Evolutionary conservation across 2,888 invertebrate genomes (phyloP).

Genomic region (Melinopterus prodromus): DNA sequence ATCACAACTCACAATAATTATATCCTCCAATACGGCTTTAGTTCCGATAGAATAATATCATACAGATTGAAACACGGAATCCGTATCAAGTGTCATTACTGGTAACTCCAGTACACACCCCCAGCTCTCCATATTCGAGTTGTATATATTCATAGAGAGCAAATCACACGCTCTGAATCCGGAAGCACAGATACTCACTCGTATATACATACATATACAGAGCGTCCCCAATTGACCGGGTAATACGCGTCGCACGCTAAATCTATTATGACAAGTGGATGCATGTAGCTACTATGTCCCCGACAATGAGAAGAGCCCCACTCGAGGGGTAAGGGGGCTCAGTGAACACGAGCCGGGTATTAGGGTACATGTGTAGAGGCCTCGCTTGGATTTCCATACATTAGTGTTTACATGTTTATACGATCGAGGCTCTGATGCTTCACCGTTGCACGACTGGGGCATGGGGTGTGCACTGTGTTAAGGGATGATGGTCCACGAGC

Average conservation of each 20-base stretch:
- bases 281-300: not conserved
- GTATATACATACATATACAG: not conserved
- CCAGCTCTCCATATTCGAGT: not conserved
- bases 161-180: not conserved
- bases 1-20: too few relatives aligned
- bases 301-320: conserved; percentile 20
- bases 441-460: not conserved
- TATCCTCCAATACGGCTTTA: too few relatives aligned
- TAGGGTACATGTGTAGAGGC: conserved; percentile 37
- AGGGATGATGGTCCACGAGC: not conserved
- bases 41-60: too few relatives aligned
- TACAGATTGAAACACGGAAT: too few relatives aligned
- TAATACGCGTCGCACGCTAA: conserved; percentile 31
- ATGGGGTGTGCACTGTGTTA: not conserved
- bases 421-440: conserved; percentile 42
- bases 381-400: conserved; percentile 49
- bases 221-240: conserved; percentile 21
- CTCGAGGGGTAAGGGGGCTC: conserved; percentile 8
- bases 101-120: too few relatives aligned
- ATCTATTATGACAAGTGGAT: conserved; percentile 33
- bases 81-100: too few relatives aligned
- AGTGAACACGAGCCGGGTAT: conserved; percentile 34
- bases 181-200: not conserved
- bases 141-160: not conserved
- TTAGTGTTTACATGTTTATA: conserved; percentile 59